Base-by-base conservation (phyloP, 2,888 invertebrate genomes). In the Ditula angustiorana region DNA sequence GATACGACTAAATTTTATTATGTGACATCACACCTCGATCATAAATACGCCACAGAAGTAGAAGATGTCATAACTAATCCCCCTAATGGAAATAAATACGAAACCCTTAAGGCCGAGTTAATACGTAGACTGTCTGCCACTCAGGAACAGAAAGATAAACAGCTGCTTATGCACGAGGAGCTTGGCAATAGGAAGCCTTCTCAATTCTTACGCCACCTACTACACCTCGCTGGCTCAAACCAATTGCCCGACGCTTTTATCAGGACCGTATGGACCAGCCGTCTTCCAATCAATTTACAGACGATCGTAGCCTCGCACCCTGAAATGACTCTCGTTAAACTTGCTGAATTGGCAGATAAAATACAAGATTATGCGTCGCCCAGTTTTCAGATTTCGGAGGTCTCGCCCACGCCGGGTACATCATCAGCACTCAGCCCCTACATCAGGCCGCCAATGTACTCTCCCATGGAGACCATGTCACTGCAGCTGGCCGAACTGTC, bases 171-270 rank as follows among this genome's bases (percentile, higher is more conserved):
- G 23, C 61, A 62, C 26, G 65, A 67, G 28, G 68, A 64, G 33
- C 37, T 68, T 13, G 70, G 67, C 2, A 67, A 67, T 24, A 47
- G 70, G n/a, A n/a, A n/a, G n/a, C n/a, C n/a, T n/a, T n/a, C n/a
- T n/a, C n/a, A n/a, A n/a, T n/a, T n/a, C n/a, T 4, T 60, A 62
- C 19, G 68, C 67, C 0, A 62, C 66, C 3, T 67, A 68, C 16
- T 68, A 65, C 33, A 44, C 65, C 44, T 61, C 30, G 55, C 61
- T 8, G 59, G 62, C n/a, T 58, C 46, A 0, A 30, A 24, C n/a
- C n/a, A n/a, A 1, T 47, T 61, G 2, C 65, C 69, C 0, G 56
- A 67, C 2, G 55, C 61, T 21, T 68, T 71, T 26, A 16, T 56
- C 5, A n/a, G 33, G 7, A 41, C 41, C 5, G 23, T 56, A 2